Base-by-base conservation (phyloP, 2,888 invertebrate species). In the Podotricha telesiphe region DNA sequence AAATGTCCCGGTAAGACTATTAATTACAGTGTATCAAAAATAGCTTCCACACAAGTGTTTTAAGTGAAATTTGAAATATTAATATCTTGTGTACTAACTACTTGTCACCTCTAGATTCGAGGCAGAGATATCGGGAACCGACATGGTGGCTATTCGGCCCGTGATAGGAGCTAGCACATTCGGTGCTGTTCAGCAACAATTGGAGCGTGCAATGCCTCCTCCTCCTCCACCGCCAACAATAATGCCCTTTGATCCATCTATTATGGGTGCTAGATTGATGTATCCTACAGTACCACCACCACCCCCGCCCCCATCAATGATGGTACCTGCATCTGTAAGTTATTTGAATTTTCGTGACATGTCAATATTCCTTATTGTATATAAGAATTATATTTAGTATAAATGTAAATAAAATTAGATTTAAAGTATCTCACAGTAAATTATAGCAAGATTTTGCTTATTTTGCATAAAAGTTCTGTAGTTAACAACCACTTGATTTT, bases 81-180 rank as follows among this genome's bases (percentile, higher is more conserved):
- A 13, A 50, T 8, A n/a, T 7, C 1, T 6, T 5, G 2, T 51
- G 8, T 13, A 19, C 13, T 20, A 17, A 61, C 2, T 42, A 42
- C 13, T 13, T 37, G 6, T n/a, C n/a, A 45, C 13, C 3, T 86
- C n/a, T 77, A 97, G 97, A 80, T 98, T 98, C 82, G 98, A 98
- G 82, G 97, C 97, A 0, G 98, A 98, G 91, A 97, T 98, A 77
- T 96, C 96, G 0, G 95, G 95, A 15, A 93, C 94, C 47, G 93
- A 94, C 6, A 76, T 82, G 53, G 79, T 94, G 17, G 90, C 92
- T 45, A 92, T 93, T 13, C 91, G 95, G 4, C 94, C 95, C 15
- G 95, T 97, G 50, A 96, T 96, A 53, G 96, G 96, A 0, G 94
- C 95, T 1, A 95, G 95, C 74, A 96, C 96, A 0, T 97, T 95